Base-by-base conservation (phyloP, 2,113 vertebrate species). In the Cavia aperea region DNA sequence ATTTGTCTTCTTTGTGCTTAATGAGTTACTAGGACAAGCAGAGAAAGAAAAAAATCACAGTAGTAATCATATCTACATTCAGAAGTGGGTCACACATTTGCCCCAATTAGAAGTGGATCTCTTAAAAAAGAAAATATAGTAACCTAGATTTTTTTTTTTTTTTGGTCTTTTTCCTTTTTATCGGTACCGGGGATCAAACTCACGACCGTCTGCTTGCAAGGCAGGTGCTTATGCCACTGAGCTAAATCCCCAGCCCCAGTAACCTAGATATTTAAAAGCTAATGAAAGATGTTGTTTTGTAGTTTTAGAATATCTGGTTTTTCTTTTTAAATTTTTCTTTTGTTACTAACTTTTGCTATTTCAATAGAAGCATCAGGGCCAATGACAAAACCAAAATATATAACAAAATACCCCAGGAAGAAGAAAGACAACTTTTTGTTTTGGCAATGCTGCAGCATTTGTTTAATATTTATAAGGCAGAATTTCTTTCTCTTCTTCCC, bases 81-180 rank as follows among this genome's bases (percentile, higher is more conserved):
- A 81, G 36, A 96, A 95, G 60, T 93, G 83, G 93, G 92, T 81
- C 91, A 94, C 54, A 86, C 7, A 84, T 84, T 73, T 93, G 72
- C 73, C 94, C 92, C 93, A 95, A 51, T 89, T 95, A 93, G 84
- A 95, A 95, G 65, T 94, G 46, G 81, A 86, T 93, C 93, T 96
- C 62, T 92, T 73, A 90, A 92, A 94, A 96, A 94, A 92, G 46
- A 95, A 93, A 82, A 91, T 39, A 46, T 24, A 31, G 4, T 75
- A 70, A 93, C 77, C 91, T 93, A 92, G 77, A 92, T 94, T 88
- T 75, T 81, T 88, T 39, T 39, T 39, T 39, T 39, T 39, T 39
- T 39, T 39, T 39, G 39, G 39, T 39, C 39, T 39, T 39, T 39
- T 39, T 39, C 39, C 39, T 39, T 39, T 39, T 39, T 39, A 39